Evolutionary conservation across 2,888 invertebrate species (phyloP).

Genomic region (Calameuta idolon): DNA sequence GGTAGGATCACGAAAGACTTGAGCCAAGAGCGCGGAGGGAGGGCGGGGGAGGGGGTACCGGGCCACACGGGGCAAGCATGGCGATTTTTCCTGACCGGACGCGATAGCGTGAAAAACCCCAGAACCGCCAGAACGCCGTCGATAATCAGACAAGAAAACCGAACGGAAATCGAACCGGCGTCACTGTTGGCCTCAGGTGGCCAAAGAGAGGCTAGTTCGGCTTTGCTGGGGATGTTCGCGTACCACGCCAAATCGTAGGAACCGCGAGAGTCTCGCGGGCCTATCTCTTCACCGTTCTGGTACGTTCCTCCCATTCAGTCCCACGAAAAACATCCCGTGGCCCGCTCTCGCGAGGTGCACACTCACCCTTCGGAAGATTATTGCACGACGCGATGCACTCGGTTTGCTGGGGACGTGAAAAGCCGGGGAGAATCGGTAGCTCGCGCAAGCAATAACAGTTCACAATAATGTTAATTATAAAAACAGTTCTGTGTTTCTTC

Average conservation of each 20-base stretch:
- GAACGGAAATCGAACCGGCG: neutral
- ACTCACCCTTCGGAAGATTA: constrained; percentile 37
- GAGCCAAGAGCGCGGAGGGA: constrained; percentile 39
- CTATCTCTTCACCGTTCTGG: constrained; percentile 24
- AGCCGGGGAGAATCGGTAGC: constrained; percentile 32
- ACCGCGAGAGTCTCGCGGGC: constrained; percentile 14
- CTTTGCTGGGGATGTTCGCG: neutral
- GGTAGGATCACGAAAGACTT: neutral
- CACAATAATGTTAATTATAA: constrained; percentile 54
- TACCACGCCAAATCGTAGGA: neutral
- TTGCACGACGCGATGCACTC: constrained; percentile 32
- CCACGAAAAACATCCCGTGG: constrained; percentile 33
- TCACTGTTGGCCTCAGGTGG: neutral
- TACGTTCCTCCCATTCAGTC: constrained; percentile 33
- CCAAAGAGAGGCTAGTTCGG: neutral
- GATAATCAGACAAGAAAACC: neutral
- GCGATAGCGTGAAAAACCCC: constrained; percentile 26
- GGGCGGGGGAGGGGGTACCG: constrained; percentile 38
- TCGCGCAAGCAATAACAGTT: constrained; percentile 43
- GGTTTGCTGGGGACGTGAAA: constrained; percentile 29
- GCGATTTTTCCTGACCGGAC: constrained; percentile 44
- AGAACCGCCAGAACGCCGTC: neutral
- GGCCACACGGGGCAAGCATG: constrained; percentile 48
- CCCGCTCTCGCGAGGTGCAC: constrained; percentile 8
- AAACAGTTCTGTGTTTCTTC: constrained; percentile 53